Evolutionary conservation across 2,888 invertebrate genomes (phyloP).

Genomic region (Hirtodrosophila histrioides): DNA sequence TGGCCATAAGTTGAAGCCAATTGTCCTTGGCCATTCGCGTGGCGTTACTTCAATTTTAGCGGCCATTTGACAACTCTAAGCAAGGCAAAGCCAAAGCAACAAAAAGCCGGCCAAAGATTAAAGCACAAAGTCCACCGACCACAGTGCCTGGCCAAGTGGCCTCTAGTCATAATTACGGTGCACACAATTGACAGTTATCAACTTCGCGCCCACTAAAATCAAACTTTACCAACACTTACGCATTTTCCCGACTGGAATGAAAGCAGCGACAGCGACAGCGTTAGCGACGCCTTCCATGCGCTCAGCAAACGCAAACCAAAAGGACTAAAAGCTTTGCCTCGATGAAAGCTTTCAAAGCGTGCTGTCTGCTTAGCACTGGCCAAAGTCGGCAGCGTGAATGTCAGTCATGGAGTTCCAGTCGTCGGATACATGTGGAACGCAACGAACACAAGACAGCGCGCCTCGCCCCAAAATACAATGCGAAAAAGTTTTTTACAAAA

Average conservation of each 20-base stretch:
- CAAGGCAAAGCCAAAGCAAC: constrained; percentile 47
- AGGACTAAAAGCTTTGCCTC: constrained; percentile 42
- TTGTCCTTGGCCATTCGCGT: constrained; percentile 69
- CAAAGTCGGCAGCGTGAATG: constrained; percentile 54
- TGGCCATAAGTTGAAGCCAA: constrained; percentile 57
- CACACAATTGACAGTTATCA: constrained; percentile 59
- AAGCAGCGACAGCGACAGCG: constrained; percentile 10
- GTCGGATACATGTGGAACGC: constrained; percentile 83
- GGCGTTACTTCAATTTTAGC: constrained; percentile 47
- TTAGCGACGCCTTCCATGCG: constrained; percentile 35
- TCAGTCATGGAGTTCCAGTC: constrained; percentile 84
- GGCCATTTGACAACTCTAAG: constrained; percentile 63
- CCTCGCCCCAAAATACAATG: constrained; percentile 64
- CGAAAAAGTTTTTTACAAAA: constrained; percentile 68
- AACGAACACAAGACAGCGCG: constrained; percentile 68
- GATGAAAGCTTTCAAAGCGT: constrained; percentile 41
- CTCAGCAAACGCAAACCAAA: constrained; percentile 7
- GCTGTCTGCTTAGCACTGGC: constrained; percentile 36
- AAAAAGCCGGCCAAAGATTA: constrained; percentile 35
- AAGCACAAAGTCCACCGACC: constrained; percentile 10
- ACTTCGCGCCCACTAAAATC: constrained; percentile 63
- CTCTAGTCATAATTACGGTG: constrained; percentile 52
- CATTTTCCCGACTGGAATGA: constrained; percentile 34
- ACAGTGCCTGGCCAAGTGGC: constrained; percentile 44
- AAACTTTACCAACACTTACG: constrained; percentile 58